Evolutionary conservation across 2,113 vertebrate genomes (phyloP), one percentile per base, ranked within the genome.

Genomic region (Aspiorhynchus laticeps): DNA sequence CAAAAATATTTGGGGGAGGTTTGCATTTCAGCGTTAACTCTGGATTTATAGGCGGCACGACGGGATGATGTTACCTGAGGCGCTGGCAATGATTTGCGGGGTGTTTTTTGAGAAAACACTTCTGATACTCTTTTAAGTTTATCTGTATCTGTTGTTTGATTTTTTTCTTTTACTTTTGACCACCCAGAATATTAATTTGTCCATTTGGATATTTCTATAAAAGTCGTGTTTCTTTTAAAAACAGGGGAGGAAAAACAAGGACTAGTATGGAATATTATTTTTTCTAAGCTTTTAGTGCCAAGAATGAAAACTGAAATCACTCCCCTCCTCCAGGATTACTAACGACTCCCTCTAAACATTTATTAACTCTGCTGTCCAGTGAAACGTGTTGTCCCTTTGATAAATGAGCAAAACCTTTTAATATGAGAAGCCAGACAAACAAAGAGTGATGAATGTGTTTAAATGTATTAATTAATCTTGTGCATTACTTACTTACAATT

Each of bases 1-100:
- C 33, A 61, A 79, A 91, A 92, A 90, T 90, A 90, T 90, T 90
- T 92, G 63, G 82, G 7, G 43, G 56, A 24, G 81, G 79, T 88
- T 86, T 56, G 41, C 28, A 19, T 78, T 87, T 85, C 19, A 89
- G 86, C 28, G 65, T 84, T 81, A 85, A 73, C 28, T 59, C 24
- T 78, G 81, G 88, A 89, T 90, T 86, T 90, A 89, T 80, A 53
- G 75, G 26, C 19, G 24, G 48, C 87, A 48, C 1, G 26, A n/a
- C 7, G 38, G 81, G 5, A 76, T 9, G 86, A 19, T 28, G 26
- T 46, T 76, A 80, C 80, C 86, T 84, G 61, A 33, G 86, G 56
- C 28, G 28, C 75, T 33, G 75, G 17, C 36, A 8, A 14, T 31
- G 56, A 43, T 48, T 73, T 56, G 33, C 28, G 17, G 80, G 86